These are phyloP conservation scores for Rhagium mordax DNA, from an alignment of 2,888 invertebrate genomes.

Conservation along the genomic window DNA sequence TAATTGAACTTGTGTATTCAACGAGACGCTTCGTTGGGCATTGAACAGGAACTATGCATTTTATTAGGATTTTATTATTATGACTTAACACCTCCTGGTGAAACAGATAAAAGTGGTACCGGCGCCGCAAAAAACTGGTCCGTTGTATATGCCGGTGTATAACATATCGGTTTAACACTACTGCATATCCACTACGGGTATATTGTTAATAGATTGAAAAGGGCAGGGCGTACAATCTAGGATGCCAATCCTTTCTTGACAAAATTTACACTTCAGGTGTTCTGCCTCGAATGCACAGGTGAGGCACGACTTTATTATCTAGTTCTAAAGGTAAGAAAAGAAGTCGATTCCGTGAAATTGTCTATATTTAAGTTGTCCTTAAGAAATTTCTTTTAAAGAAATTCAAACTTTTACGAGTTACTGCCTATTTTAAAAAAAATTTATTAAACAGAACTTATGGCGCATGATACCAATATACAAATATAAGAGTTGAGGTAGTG, in stretches of 20 bases:
- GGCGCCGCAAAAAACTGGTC: background rate
- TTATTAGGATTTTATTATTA: background rate
- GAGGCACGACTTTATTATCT: background rate
- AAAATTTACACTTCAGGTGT: background rate
- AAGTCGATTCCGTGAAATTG: background rate
- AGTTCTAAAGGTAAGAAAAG: background rate
- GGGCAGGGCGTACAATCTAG: background rate
- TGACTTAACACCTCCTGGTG: background rate
- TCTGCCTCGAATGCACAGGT: background rate
- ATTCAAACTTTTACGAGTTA: no score
- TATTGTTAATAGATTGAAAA: background rate
- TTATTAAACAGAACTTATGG: no score
- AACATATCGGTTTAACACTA: background rate
- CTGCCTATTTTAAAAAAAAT: no score
- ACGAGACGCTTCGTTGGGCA: constrained; percentile 6
- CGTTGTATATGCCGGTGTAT: background rate
- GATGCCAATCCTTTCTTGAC: background rate
- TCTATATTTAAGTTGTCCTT: no score
- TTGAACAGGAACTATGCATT: background rate
- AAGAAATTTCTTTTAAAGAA: background rate
- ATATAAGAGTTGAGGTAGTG: no score
- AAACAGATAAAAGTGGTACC: background rate
- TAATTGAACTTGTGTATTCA: constrained; percentile 42
- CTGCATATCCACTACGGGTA: background rate
- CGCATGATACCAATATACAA: no score